Evolutionary conservation across 2,797 vertebrate genomes (phyloP).

Genomic region (Toxotes lorentzi): DNA sequence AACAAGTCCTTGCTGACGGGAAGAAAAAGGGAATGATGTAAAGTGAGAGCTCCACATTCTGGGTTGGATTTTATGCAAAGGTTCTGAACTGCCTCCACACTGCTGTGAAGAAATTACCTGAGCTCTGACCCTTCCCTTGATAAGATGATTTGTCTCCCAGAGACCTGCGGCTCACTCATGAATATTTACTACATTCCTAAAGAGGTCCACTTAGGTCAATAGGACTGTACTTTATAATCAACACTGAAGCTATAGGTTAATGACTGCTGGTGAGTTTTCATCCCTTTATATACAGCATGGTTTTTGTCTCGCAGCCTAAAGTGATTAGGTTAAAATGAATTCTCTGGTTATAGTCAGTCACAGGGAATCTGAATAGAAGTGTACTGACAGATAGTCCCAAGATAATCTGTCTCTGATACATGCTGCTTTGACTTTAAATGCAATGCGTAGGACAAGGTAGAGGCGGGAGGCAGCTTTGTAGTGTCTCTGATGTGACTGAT

Average conservation of each 20-base stretch:
- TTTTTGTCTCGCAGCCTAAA: constrained; percentile 47
- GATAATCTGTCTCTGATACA: constrained; percentile 25
- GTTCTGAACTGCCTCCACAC: constrained; percentile 42
- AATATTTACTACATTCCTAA: constrained; percentile 69
- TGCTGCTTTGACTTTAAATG: constrained; percentile 44
- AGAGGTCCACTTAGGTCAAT: constrained; percentile 55
- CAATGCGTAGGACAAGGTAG: constrained; percentile 35
- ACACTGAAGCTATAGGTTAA: constrained; percentile 64
- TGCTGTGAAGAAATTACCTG: constrained; percentile 51
- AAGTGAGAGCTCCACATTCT: constrained; percentile 43
- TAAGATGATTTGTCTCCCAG: constrained; percentile 65
- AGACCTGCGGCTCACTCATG: constrained; percentile 54
- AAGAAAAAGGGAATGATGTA: constrained; percentile 51
- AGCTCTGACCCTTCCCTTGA: constrained; percentile 63
- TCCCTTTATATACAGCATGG: constrained; percentile 8
- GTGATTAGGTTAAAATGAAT: constrained; percentile 43
- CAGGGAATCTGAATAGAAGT: constrained; percentile 10
- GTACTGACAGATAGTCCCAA: constrained; percentile 20
- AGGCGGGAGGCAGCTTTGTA: constrained; percentile 29
- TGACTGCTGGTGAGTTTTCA: constrained; percentile 22
- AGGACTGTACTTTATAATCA: constrained; percentile 60
- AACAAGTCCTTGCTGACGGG: constrained; percentile 48
- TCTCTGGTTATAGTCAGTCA: constrained; percentile 31
- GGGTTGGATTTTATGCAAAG: constrained; percentile 52
- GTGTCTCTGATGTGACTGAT: constrained; percentile 60